Evolutionary conservation across 2,113 vertebrate genomes (phyloP).

Genomic region (Sceloporus tristichus): DNA sequence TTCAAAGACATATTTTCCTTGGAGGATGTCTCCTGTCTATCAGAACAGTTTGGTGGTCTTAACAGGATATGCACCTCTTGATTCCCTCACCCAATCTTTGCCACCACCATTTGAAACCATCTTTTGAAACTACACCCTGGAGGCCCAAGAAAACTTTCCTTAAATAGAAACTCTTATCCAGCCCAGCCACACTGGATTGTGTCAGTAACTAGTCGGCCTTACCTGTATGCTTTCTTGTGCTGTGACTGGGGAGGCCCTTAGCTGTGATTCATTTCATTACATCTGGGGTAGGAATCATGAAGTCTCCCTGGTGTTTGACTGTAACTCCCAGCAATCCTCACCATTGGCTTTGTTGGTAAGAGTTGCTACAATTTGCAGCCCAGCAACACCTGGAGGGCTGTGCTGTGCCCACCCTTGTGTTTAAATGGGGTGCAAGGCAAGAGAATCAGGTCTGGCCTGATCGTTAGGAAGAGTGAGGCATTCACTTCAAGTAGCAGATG

Average conservation of each 20-base stretch:
- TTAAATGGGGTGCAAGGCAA: too few species aligned
- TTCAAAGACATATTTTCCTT: background rate
- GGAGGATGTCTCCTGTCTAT: conserved; percentile 30
- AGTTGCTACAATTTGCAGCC: too few species aligned
- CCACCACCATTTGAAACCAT: background rate
- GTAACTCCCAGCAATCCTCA: too few species aligned
- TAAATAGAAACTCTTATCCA: background rate
- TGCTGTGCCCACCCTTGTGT: too few species aligned
- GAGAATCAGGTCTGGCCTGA: background rate
- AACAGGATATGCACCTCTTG: conserved; percentile 21
- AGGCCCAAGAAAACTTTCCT: background rate
- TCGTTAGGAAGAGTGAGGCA: background rate
- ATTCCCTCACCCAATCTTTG: background rate
- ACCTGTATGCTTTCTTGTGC: background rate
- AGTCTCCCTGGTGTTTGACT: too few species aligned
- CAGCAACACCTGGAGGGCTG: too few species aligned
- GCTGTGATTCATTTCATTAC: background rate
- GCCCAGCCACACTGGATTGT: conserved; percentile 7
- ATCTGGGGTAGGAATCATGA: too few species aligned
- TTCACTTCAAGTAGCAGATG: background rate
- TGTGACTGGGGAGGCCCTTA: background rate
- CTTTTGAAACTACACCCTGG: background rate
- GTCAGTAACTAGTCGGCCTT: background rate
- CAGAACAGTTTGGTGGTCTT: background rate
- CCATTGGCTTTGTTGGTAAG: too few species aligned